Evolutionary conservation across 64 coral and sea anemone genomes (phyloP).

Genomic region (Anthopleura sola): DNA sequence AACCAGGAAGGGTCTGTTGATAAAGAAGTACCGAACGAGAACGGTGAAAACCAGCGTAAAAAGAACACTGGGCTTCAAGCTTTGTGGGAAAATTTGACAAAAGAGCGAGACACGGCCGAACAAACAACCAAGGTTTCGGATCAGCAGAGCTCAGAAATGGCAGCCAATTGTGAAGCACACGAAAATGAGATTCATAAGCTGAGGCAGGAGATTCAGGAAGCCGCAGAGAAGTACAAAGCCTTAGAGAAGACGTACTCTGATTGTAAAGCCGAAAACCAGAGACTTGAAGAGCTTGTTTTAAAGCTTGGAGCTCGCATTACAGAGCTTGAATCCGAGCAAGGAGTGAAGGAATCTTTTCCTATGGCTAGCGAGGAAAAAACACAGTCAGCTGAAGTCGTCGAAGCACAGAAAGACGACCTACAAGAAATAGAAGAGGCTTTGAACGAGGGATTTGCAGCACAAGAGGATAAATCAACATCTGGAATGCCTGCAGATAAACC

Average conservation of each 20-base stretch:
- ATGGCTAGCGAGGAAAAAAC: constrained; percentile 8
- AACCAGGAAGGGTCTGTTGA: constrained; percentile 5
- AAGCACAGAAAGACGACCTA: background rate
- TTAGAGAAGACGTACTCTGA: constrained; percentile 1
- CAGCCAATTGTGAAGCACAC: constrained; percentile 16
- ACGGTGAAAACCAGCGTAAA: constrained; percentile 18
- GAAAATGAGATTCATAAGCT: constrained; percentile 52
- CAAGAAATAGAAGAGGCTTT: constrained; percentile 16
- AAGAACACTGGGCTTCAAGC: constrained; percentile 38
- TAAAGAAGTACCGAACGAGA: constrained; percentile 14
- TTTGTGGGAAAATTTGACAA: constrained; percentile 36
- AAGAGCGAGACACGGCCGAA: constrained; percentile 35
- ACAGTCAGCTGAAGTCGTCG: constrained; percentile 4
- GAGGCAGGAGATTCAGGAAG: constrained; percentile 25
- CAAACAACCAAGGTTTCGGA: background rate
- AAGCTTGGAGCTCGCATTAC: constrained; percentile 35
- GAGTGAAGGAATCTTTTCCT: background rate
- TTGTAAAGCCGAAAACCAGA: constrained; percentile 50
- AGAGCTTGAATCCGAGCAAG: constrained; percentile 48
- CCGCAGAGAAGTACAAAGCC: background rate
- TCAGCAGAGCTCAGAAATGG: constrained; percentile 18
- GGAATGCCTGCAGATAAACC: background rate
- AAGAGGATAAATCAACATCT: background rate
- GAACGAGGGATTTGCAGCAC: constrained; percentile 2
- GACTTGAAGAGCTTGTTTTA: constrained; percentile 33